These are phyloP conservation scores for Semnornis frantzii DNA, from an alignment of 2,113 vertebrate genomes.

Conservation along the genomic window DNA sequence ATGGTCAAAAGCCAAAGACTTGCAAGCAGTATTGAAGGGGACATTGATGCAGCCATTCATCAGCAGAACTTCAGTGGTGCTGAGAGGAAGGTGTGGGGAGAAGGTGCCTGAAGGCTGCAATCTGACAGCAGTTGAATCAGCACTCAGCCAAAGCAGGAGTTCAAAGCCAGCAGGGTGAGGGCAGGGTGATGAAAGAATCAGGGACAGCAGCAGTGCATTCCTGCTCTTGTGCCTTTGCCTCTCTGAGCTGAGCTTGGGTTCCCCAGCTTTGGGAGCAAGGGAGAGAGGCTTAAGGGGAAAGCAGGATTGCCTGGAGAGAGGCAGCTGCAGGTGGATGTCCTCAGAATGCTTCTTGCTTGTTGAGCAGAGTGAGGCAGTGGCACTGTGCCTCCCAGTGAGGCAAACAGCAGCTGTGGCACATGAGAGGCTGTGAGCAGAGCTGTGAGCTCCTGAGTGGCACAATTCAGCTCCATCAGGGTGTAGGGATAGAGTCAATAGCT, in stretches of 20 bases:
- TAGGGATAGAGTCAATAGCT: background rate
- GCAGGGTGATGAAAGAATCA: background rate
- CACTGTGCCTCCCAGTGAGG: background rate
- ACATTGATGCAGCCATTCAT: conserved; percentile 20
- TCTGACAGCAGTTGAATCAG: conserved; percentile 62
- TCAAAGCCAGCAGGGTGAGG: background rate
- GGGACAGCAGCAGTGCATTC: background rate
- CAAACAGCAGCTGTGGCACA: background rate
- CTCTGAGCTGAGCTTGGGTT: no score
- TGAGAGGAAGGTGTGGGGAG: background rate
- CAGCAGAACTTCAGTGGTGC: conserved; percentile 20
- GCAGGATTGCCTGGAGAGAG: background rate
- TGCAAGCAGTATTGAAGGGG: conserved; percentile 18
- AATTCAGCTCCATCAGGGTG: background rate
- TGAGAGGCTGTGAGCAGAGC: background rate
- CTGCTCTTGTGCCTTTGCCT: background rate
- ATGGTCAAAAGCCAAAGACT: conserved; percentile 34
- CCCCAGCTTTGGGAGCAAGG: background rate
- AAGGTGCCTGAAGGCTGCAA: background rate
- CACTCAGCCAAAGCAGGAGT: conserved; percentile 23
- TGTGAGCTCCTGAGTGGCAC: background rate
- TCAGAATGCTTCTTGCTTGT: background rate
- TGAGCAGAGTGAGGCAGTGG: background rate
- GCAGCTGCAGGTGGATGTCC: background rate
- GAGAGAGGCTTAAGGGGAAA: background rate